These are phyloP conservation scores for Drosophila murphyi DNA, from an alignment of 1,140 invertebrate genomes.

Conservation along the genomic window DNA sequence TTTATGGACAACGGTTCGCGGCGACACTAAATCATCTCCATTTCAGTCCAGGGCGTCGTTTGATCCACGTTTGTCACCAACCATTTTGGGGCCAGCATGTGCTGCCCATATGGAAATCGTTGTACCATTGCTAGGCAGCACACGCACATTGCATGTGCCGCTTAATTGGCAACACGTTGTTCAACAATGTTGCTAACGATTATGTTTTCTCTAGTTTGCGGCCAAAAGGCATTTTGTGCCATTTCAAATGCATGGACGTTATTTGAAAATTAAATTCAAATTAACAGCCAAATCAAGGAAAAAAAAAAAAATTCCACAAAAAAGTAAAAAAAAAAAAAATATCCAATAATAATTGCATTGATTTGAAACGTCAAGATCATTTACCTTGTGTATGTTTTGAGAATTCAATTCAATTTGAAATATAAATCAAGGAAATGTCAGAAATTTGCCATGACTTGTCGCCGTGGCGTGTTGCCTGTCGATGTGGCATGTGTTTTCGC, in stretches of 20 bases:
- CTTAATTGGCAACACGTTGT: constrained; percentile 50
- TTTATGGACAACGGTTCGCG: constrained; percentile 52
- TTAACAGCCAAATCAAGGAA: constrained; percentile 16
- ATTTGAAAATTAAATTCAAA: constrained; percentile 47
- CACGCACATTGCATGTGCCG: constrained; percentile 30
- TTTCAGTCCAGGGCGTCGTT: constrained; percentile 37
- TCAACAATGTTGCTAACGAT: constrained; percentile 15
- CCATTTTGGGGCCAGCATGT: constrained; percentile 54
- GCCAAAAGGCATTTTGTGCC: background rate
- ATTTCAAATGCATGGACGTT: constrained; percentile 5
- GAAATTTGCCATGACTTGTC: constrained; percentile 81
- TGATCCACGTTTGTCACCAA: constrained; percentile 65
- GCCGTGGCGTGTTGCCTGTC: constrained; percentile 34
- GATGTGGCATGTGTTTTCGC: constrained; percentile 41
- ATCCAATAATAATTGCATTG: constrained; percentile 32
- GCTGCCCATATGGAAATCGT: constrained; percentile 50
- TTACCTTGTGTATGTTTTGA: constrained; percentile 33
- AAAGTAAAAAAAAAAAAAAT: constrained; percentile 1
- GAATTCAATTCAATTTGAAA: constrained; percentile 45
- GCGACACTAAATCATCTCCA: constrained; percentile 77
- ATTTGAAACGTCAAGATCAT: constrained; percentile 24
- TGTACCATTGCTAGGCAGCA: constrained; percentile 42
- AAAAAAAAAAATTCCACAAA: background rate
- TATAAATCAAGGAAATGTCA: constrained; percentile 80
- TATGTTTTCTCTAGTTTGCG: background rate